A percentile compares a stretch with the other conserved stretches of the same genome.
Evolutionary conservation across 2,113 vertebrate species (phyloP).

Genomic region (Columba livia): DNA sequence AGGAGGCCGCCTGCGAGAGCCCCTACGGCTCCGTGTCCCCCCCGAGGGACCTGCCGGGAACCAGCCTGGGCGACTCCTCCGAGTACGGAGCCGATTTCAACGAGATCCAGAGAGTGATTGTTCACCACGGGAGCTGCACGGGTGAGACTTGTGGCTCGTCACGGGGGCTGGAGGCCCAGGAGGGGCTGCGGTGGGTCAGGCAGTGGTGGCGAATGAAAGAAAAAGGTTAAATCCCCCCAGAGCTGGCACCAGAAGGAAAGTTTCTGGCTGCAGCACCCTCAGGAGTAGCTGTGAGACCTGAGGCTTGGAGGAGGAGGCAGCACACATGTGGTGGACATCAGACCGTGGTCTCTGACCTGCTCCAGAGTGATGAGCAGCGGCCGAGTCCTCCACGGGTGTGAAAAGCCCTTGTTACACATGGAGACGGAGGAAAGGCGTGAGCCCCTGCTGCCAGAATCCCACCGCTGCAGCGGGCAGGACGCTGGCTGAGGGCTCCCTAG

Average conservation of each 20-base stretch:
- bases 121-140: constrained; percentile 59
- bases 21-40: constrained; percentile 61
- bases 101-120: constrained; percentile 70
- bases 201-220: neutral
- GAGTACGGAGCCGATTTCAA: constrained; percentile 39
- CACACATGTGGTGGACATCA: accelerated
- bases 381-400: neutral
- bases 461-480: accelerated
- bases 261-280: neutral
- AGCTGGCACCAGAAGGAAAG: neutral
- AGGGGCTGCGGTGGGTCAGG: neutral
- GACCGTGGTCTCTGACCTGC: accelerated
- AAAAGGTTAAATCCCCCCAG: neutral
- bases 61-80: constrained; percentile 23
- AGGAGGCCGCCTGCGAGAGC: constrained; percentile 50
- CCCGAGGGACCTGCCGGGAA: neutral
- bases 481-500: neutral
- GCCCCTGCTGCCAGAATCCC: neutral
- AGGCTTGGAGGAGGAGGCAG: neutral
- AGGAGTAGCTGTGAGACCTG: neutral
- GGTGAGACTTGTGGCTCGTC: neutral
- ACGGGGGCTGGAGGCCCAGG: too few relatives aligned
- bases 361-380: neutral
- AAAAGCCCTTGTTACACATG: accelerated
- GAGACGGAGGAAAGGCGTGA: neutral